Conservation (phyloP, 2,113 vertebrate species). For the Megaceryle torquata region DNA sequence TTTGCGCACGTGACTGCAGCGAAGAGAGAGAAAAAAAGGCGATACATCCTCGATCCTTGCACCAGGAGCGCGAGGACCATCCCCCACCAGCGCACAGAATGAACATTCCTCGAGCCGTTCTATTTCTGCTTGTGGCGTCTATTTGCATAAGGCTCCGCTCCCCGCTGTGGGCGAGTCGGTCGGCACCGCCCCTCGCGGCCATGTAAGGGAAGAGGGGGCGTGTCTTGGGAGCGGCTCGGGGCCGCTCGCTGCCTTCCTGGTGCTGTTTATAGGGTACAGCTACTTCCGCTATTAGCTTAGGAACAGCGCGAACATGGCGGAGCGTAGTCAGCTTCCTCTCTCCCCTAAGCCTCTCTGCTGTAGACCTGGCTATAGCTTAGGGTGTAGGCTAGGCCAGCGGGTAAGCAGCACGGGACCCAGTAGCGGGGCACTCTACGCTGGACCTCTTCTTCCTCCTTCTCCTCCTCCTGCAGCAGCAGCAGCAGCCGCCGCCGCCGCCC, state of each 20-base stretch:
- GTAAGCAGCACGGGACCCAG: conserved; percentile 76
- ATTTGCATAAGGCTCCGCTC: too few species aligned
- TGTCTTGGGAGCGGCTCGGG: not conserved
- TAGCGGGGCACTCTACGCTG: conserved; percentile 76
- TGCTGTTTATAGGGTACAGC: conserved; percentile 86
- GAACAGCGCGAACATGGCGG: conserved; percentile 93
- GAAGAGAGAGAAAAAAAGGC: not conserved
- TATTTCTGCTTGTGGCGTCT: too few species aligned
- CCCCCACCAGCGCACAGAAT: not conserved
- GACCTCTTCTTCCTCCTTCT: conserved; percentile 43
- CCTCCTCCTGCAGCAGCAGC: conserved; percentile 61
- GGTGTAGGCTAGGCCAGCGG: conserved; percentile 79
- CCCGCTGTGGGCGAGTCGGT: too few species aligned
- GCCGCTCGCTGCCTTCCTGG: conserved; percentile 74
- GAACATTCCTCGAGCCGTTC: too few species aligned
- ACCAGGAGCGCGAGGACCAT: not conserved
- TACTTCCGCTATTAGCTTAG: conserved; percentile 88
- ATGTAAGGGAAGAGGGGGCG: conserved; percentile 77
- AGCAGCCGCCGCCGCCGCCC: conserved; percentile 53
- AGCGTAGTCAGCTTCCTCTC: conserved; percentile 89
- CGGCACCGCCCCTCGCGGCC: conserved; percentile 21
- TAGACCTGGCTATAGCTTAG: conserved; percentile 76
- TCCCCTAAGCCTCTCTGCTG: conserved; percentile 91
- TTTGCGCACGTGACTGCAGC: not conserved
- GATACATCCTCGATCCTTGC: not conserved